A percentile compares a stretch with the other conserved stretches of the same genome.
These are phyloP conservation scores for Darevskia nairensis DNA, from an alignment of 2,797 vertebrate species.

Conservation along the genomic window DNA sequence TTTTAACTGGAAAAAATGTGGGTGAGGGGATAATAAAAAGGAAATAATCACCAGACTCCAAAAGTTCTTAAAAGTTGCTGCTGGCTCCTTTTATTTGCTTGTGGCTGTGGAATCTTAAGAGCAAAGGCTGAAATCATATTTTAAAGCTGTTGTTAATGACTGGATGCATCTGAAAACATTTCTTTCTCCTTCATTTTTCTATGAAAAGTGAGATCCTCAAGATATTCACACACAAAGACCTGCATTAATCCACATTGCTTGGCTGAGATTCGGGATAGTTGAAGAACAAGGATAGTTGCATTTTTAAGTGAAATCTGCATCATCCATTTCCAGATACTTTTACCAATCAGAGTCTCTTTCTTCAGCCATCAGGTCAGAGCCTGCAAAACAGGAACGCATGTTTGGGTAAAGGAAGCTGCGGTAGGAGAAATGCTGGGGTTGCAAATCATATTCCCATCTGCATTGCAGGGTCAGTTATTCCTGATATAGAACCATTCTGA, in stretches of 20 bases:
- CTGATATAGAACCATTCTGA: background rate
- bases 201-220: background rate
- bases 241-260: background rate
- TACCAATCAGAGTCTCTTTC: background rate
- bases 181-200: background rate
- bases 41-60: background rate
- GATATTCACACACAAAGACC: background rate
- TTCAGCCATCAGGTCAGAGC: background rate
- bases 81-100: background rate
- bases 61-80: background rate
- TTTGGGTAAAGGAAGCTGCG: background rate
- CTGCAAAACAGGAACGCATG: background rate
- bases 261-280: too few relatives aligned
- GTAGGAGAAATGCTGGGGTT: background rate
- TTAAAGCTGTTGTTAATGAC: background rate
- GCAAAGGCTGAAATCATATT: background rate
- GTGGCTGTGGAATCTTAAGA: background rate
- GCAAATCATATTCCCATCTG: background rate
- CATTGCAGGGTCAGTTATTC: background rate
- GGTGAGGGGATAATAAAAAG: too few relatives aligned
- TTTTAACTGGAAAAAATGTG: too few relatives aligned
- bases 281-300: background rate
- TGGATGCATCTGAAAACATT: background rate
- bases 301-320: too few relatives aligned
- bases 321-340: background rate